phyloP scores from a whole-genome alignment of 2,113 vertebrate genomes.

The Nicator chloris region DNA sequence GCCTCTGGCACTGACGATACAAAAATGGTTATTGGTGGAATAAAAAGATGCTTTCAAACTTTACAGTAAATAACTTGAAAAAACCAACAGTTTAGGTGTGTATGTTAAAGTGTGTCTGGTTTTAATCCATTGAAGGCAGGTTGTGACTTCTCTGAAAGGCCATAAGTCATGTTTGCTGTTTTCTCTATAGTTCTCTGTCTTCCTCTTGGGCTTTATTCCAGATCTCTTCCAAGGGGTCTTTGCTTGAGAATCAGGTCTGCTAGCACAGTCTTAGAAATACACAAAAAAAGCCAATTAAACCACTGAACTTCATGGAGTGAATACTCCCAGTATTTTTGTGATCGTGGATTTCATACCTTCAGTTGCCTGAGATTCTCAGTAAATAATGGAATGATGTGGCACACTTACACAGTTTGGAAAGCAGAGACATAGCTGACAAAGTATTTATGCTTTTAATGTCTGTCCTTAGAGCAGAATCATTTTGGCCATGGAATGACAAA shows the following conservation, averaged over 20 bases:
- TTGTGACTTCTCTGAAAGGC: background rate
- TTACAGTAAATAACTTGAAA: background rate
- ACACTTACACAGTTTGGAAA: background rate
- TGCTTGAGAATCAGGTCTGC: background rate
- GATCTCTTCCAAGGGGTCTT: background rate
- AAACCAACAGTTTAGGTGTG: background rate
- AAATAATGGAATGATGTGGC: background rate
- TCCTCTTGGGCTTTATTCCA: background rate
- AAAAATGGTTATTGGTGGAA: background rate
- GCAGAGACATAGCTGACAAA: background rate
- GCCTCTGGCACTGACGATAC: background rate
- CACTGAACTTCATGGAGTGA: background rate
- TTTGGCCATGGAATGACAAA: background rate
- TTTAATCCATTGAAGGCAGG: background rate
- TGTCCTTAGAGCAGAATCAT: background rate
- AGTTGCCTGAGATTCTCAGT: background rate
- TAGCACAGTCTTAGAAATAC: background rate
- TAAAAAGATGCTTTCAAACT: background rate
- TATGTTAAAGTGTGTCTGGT: background rate
- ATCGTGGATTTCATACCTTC: background rate
- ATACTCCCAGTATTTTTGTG: background rate
- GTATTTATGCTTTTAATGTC: background rate
- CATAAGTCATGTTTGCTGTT: background rate
- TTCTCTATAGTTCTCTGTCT: background rate
- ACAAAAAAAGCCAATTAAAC: background rate